Conservation (phyloP, 2,113 vertebrate species). For the Rhinolophus ferrumequinum region DNA sequence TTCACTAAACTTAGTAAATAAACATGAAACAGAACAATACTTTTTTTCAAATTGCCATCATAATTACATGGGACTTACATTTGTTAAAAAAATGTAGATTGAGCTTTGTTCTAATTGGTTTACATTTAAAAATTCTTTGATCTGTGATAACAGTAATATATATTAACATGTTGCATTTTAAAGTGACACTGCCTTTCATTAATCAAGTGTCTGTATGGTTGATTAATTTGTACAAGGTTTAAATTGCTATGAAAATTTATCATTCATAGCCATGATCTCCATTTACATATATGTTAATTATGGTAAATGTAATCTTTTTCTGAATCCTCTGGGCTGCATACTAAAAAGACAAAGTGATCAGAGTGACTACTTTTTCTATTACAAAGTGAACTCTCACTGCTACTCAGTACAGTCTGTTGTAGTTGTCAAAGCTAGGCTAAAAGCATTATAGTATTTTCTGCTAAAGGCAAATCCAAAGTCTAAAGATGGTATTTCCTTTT, state of each 20-base stretch:
- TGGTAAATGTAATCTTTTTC: constrained; percentile 92
- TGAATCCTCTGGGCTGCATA: constrained; percentile 92
- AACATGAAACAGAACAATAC: constrained; percentile 83
- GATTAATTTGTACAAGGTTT: constrained; percentile 94
- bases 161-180: constrained; percentile 93
- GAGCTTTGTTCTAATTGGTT: constrained; percentile 90
- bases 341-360: constrained; percentile 90
- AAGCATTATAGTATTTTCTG: constrained; percentile 83
- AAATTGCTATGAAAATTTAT: constrained; percentile 95
- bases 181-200: constrained; percentile 92
- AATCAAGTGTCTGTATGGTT: constrained; percentile 93
- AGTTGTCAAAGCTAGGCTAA: constrained; percentile 82
- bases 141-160: constrained; percentile 91
- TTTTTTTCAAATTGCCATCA: constrained; percentile 80
- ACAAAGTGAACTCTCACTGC: constrained; percentile 86
- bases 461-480: constrained; percentile 84
- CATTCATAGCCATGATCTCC: constrained; percentile 93
- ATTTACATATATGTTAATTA: constrained; percentile 95
- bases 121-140: constrained; percentile 92
- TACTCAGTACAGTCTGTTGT: constrained; percentile 82
- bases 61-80: constrained; percentile 85
- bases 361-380: constrained; percentile 85
- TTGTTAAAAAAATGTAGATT: constrained; percentile 87
- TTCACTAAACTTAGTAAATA: constrained; percentile 86
- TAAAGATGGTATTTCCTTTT: constrained; percentile 81